Evolutionary conservation across 2,797 vertebrate species (phyloP), one percentile per base, ranked within the genome.

Genomic region (Coracias cyanogaster): DNA sequence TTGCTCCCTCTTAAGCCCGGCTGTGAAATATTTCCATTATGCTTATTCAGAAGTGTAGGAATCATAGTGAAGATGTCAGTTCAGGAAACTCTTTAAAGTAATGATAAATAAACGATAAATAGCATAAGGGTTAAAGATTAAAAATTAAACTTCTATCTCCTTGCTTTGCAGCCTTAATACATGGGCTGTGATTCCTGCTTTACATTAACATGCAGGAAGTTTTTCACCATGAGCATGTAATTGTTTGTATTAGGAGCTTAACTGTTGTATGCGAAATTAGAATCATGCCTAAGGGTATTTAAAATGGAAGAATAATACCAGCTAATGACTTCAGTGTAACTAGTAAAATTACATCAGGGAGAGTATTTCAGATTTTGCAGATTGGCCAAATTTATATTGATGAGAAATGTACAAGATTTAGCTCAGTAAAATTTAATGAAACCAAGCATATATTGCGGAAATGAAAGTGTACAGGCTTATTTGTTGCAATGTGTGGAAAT

Each of bases 341-440:
- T 88, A 31, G 82, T 69, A 82, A 94, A 95, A 95, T 96, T 96
- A 76, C 94, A 94, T 95, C 89, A 91, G 96, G 87, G 96, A 96
- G 60, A 79, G 25, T 79, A 82, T 82, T 96, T 94, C 70, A 91
- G 76, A 91, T 88, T 94, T 92, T 86, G 73, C 80, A 94, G 93
- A 96, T 88, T 93, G 82, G 70, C 70, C 77, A 94, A 84, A 94
- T 96, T 90, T 90, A 79, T 90, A 84, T 62, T 93, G 95, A 94
- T 94, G 85, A 86, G 72, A 88, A 93, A 81, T 78, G 71, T 17
- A 7, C 62, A 91, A 93, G 79, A 82, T 94, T 94, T 91, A 88
- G 89, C 76, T 94, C 69, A 41, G 82, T 95, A 82, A 94, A 94
- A 96, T 84, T 66, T 93, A 96, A 94, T 96, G 94, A 96, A 97